Evolutionary conservation across 2,888 invertebrate genomes (phyloP).

Genomic region (Loripinus fragilis): DNA sequence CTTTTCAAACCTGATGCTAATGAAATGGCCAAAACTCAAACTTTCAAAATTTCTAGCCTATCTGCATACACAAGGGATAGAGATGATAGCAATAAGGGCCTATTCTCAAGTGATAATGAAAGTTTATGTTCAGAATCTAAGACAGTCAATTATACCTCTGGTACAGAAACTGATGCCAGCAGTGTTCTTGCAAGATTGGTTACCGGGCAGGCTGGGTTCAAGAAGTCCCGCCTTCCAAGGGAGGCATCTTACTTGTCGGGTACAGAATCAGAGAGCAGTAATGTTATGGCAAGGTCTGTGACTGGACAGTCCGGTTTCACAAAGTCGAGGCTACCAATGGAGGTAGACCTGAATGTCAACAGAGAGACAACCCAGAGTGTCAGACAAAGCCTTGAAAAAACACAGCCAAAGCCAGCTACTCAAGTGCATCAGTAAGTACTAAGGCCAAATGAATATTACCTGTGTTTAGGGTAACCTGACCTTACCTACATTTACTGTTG

Average conservation of each 20-base stretch:
- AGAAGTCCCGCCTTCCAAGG: conserved; percentile 26
- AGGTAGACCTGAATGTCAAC: neutral
- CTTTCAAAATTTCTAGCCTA: too few relatives aligned
- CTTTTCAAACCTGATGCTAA: too few relatives aligned
- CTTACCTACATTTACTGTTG: too few relatives aligned
- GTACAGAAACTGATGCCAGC: conserved; percentile 31
- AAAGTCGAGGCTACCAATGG: neutral
- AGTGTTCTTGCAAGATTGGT: conserved; percentile 36
- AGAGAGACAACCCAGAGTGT: neutral
- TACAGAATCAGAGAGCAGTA: neutral
- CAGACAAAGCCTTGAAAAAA: neutral
- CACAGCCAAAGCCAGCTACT: neutral
- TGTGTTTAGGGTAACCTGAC: too few relatives aligned
- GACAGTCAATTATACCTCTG: conserved; percentile 24
- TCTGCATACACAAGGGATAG: neutral
- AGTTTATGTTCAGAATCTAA: neutral
- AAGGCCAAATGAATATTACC: too few relatives aligned
- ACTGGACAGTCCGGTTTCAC: conserved; percentile 19
- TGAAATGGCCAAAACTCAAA: too few relatives aligned
- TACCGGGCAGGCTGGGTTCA: conserved; percentile 32
- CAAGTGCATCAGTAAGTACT: too few relatives aligned
- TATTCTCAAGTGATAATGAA: conserved; percentile 5
- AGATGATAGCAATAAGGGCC: neutral
- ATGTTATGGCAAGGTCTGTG: conserved; percentile 37
- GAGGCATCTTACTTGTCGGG: conserved; percentile 1